phyloP scores from a whole-genome alignment of 2,888 invertebrate genomes.

The Brachyptera risi region DNA sequence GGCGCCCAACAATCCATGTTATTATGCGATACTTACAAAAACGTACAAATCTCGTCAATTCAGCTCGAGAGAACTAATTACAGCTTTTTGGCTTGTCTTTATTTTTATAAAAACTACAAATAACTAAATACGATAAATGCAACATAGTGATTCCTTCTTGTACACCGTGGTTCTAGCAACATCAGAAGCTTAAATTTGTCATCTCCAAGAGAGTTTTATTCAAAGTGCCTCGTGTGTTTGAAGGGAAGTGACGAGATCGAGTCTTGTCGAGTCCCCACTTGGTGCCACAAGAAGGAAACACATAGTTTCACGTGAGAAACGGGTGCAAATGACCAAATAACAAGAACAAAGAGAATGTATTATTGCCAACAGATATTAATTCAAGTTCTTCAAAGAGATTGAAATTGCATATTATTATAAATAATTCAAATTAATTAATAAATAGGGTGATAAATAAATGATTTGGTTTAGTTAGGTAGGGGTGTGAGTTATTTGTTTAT shows the following conservation, averaged over 20 bases:
- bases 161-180: no score
- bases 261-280: neutral
- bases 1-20: neutral
- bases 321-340: no score
- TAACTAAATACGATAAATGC: no score
- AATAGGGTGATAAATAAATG: slow-evolving; percentile 12
- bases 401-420: neutral
- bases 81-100: no score
- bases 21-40: neutral
- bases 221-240: no score
- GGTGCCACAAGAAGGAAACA: neutral
- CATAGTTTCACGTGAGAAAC: neutral
- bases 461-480: slow-evolving; percentile 9
- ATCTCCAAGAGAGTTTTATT: no score
- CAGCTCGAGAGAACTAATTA: neutral
- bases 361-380: neutral
- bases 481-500: slow-evolving; percentile 9
- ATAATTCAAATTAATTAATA: slow-evolving; percentile 7
- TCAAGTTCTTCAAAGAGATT: no score
- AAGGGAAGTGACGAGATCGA: no score
- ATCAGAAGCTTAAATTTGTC: no score
- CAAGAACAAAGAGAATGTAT: neutral
- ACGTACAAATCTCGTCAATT: neutral
- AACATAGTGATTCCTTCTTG: neutral
- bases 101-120: no score